Conservation (phyloP, 2,797 vertebrate species). For the Cetoscarus ocellatus region DNA sequence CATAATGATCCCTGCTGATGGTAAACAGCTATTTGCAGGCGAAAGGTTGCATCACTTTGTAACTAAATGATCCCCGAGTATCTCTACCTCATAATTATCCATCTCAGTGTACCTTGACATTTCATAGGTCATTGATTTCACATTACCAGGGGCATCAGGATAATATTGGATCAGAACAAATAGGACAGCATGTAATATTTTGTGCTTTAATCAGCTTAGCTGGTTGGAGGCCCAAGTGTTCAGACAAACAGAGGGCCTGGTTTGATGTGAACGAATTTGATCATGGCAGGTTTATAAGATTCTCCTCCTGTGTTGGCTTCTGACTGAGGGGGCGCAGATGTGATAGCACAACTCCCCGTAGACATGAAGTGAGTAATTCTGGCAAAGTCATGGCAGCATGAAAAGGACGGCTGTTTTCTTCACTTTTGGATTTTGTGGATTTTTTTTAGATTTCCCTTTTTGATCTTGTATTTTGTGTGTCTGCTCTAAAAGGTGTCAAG, state of each 20-base stretch:
- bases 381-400: slow-evolving; percentile 51
- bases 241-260: slow-evolving; percentile 70
- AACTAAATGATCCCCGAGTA: slow-evolving; percentile 30
- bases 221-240: slow-evolving; percentile 70
- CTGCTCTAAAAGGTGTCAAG: too few relatives aligned
- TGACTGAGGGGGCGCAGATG: slow-evolving; percentile 58
- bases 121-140: slow-evolving; percentile 71
- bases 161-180: slow-evolving; percentile 80
- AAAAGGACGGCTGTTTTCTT: slow-evolving; percentile 41
- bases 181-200: slow-evolving; percentile 81
- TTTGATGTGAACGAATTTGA: slow-evolving; percentile 75
- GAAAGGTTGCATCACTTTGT: slow-evolving; percentile 16
- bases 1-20: slow-evolving; percentile 19
- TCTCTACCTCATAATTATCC: slow-evolving; percentile 62
- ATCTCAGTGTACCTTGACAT: slow-evolving; percentile 67
- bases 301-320: slow-evolving; percentile 50
- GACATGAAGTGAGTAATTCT: slow-evolving; percentile 43
- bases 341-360: slow-evolving; percentile 37
- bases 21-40: slow-evolving; percentile 10
- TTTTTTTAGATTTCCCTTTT: slow-evolving; percentile 4
- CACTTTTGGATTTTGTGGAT: not conserved
- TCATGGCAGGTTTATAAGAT: slow-evolving; percentile 66
- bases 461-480: not conserved
- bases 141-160: slow-evolving; percentile 67
- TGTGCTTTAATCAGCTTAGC: slow-evolving; percentile 82